Evolutionary conservation across 1,140 invertebrate species (phyloP).

Genomic region (Wiebesia pumilae): DNA sequence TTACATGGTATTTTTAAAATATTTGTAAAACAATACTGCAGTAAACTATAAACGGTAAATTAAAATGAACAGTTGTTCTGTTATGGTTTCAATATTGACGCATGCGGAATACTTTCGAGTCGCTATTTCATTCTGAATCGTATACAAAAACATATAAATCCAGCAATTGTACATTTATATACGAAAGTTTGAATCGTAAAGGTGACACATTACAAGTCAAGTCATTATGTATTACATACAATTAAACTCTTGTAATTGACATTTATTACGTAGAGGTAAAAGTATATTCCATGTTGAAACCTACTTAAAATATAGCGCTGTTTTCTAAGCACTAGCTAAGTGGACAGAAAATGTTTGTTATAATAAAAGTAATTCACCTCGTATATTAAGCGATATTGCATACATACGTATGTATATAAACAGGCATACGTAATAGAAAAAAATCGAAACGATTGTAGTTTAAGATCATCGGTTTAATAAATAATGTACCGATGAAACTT

Average conservation of each 20-base stretch:
- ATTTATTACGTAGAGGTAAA: neutral
- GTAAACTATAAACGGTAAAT: neutral
- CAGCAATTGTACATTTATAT: conserved; percentile 2
- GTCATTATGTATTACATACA: conserved; percentile 7
- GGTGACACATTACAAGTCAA: neutral
- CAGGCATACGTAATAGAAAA: neutral
- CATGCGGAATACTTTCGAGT: neutral
- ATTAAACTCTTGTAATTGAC: neutral
- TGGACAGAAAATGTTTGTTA: neutral
- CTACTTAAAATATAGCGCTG: neutral
- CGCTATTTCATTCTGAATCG: neutral
- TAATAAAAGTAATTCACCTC: neutral
- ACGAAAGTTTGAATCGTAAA: conserved; percentile 18
- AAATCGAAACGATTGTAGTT: neutral
- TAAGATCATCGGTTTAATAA: neutral
- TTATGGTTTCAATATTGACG: neutral
- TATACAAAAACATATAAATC: conserved; percentile 9
- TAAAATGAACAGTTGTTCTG: neutral
- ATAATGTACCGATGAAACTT: neutral
- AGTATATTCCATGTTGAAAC: neutral
- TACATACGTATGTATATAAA: neutral
- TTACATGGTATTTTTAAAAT: no score
- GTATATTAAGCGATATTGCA: neutral
- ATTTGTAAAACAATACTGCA: no score
- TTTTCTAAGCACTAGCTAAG: neutral